These are phyloP conservation scores for Heterotis niloticus DNA, from an alignment of 2,113 vertebrate genomes.

Conservation along the genomic window DNA sequence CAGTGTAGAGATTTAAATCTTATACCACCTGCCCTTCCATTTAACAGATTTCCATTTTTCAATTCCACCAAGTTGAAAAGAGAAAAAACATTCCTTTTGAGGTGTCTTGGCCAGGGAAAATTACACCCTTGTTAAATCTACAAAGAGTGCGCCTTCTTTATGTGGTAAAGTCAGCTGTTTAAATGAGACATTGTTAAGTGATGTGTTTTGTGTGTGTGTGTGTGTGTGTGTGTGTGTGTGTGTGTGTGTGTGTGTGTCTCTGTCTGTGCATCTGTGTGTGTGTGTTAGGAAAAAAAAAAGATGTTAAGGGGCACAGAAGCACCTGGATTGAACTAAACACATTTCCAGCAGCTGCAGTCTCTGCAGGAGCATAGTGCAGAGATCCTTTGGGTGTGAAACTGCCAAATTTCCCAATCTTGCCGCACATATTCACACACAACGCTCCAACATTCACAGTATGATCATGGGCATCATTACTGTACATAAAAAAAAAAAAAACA, in stretches of 20 bases:
- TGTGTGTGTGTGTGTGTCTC: background rate
- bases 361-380: slow-evolving; percentile 32
- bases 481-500: slow-evolving; percentile 23
- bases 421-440: slow-evolving; percentile 46
- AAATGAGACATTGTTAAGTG: background rate
- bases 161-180: background rate
- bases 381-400: slow-evolving; percentile 55
- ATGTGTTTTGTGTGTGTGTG: slow-evolving; percentile 3
- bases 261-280: slow-evolving; percentile 42
- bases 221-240: slow-evolving; percentile 34
- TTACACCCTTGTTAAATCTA: slow-evolving; percentile 20
- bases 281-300: background rate
- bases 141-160: background rate
- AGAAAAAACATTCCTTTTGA: background rate
- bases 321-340: background rate
- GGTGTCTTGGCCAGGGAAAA: background rate
- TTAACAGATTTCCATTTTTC: background rate
- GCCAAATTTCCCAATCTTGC: slow-evolving; percentile 44
- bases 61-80: background rate
- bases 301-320: background rate
- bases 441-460: slow-evolving; percentile 48
- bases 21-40: background rate
- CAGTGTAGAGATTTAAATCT: background rate
- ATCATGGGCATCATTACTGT: slow-evolving; percentile 51
- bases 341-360: background rate